phyloP scores from a whole-genome alignment of 2,888 invertebrate species.

The Sipha maydis region DNA sequence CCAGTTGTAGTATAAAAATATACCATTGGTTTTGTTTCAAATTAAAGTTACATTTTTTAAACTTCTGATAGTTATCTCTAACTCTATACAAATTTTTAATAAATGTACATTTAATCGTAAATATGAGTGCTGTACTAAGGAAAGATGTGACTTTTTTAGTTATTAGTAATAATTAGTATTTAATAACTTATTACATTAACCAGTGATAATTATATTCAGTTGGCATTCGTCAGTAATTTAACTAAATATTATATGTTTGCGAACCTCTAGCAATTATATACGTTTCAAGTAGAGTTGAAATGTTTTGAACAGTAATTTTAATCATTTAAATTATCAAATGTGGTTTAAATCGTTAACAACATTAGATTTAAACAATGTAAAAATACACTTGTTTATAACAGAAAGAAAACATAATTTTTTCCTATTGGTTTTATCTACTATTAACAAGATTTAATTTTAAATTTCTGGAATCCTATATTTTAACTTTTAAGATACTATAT shows the following conservation, averaged over 20 bases:
- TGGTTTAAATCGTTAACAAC: too few relatives aligned
- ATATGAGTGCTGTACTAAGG: neutral
- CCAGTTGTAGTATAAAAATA: slow-evolving; percentile 5
- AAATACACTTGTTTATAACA: too few relatives aligned
- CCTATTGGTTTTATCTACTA: too few relatives aligned
- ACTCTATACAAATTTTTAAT: neutral
- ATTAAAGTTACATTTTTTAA: neutral
- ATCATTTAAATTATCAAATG: too few relatives aligned
- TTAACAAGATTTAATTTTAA: too few relatives aligned
- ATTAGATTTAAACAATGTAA: too few relatives aligned
- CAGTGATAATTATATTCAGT: neutral
- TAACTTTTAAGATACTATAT: too few relatives aligned
- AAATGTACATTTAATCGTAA: too few relatives aligned
- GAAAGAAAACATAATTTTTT: too few relatives aligned
- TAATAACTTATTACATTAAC: neutral
- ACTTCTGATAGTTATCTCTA: neutral
- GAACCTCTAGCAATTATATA: neutral
- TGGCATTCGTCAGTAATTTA: neutral
- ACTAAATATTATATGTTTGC: neutral
- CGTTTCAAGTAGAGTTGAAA: neutral
- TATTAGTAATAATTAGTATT: too few relatives aligned
- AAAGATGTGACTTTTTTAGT: neutral
- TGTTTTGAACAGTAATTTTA: too few relatives aligned
- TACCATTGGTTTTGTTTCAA: neutral
- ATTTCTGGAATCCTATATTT: too few relatives aligned